Conservation (phyloP, 2,113 vertebrate species). For the Calcarius ornatus region DNA sequence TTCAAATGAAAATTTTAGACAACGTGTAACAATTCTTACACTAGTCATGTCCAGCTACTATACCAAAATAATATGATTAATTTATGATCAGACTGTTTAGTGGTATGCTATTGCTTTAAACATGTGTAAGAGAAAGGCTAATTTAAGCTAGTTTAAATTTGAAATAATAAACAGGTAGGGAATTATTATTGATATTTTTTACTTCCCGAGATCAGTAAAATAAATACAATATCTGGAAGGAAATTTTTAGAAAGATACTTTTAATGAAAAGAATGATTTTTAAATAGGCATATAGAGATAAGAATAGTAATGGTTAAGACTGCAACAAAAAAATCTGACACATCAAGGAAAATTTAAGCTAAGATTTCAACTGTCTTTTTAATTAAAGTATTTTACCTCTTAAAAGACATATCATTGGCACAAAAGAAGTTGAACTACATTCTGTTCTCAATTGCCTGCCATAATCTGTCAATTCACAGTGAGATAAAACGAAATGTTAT, state of each 20-base stretch:
- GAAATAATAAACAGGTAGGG: not conserved
- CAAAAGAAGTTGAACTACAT: not conserved
- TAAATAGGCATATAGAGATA: not conserved
- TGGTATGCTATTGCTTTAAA: not conserved
- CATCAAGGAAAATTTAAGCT: not conserved
- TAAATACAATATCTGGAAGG: not conserved
- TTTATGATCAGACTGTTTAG: not conserved
- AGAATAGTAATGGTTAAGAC: not conserved
- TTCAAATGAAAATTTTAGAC: not conserved
- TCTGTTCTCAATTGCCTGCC: not conserved
- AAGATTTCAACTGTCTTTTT: not conserved
- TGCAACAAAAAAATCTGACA: not conserved
- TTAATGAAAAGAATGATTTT: not conserved
- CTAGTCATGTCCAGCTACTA: not conserved
- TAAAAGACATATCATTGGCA: not conserved
- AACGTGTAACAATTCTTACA: not conserved
- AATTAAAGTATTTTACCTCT: slow-evolving; percentile 18
- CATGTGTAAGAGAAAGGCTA: not conserved
- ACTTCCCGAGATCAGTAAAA: not conserved
- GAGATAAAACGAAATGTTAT: not conserved
- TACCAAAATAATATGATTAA: slow-evolving; percentile 4
- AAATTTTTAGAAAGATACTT: not conserved
- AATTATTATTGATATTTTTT: not conserved
- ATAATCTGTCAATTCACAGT: slow-evolving; percentile 1
- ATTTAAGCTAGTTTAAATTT: not conserved